Conservation (phyloP, 2,797 vertebrate species). For the Enteromius paludinosus region DNA sequence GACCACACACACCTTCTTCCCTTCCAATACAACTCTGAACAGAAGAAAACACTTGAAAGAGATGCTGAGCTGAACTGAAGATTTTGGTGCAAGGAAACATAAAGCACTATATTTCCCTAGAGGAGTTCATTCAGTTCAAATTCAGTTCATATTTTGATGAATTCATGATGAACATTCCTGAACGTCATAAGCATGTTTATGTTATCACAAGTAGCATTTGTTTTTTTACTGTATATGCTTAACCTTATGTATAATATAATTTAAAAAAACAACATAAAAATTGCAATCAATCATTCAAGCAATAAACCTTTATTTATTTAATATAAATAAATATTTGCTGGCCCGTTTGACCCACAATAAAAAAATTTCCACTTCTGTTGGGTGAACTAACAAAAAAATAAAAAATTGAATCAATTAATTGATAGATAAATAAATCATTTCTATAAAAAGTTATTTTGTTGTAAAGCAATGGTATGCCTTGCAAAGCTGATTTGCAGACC, state of each 20-base stretch:
- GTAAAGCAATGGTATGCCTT: neutral
- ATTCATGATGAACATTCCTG: neutral
- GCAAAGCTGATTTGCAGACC: neutral
- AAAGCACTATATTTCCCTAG: neutral
- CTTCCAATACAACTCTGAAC: constrained; percentile 32
- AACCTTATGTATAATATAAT: no score
- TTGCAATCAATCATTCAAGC: neutral
- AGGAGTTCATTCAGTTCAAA: neutral
- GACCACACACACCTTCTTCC: constrained; percentile 49
- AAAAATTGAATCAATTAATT: no score
- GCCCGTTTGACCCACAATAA: neutral
- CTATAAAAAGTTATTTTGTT: neutral
- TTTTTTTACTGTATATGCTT: neutral
- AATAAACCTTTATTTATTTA: neutral
- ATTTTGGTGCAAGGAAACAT: neutral
- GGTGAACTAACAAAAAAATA: neutral
- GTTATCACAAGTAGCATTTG: neutral
- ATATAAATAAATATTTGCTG: neutral
- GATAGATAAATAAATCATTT: no score
- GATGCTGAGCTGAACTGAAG: constrained; percentile 11
- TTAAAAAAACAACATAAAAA: neutral
- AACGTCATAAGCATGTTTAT: neutral
- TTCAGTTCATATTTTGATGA: neutral
- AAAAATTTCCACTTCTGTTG: no score
- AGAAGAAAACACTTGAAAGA: neutral